A percentile compares a stretch with the other conserved stretches of the same genome.
phyloP scores from a whole-genome alignment of 2,888 invertebrate genomes.

The Drosophila mettleri region DNA sequence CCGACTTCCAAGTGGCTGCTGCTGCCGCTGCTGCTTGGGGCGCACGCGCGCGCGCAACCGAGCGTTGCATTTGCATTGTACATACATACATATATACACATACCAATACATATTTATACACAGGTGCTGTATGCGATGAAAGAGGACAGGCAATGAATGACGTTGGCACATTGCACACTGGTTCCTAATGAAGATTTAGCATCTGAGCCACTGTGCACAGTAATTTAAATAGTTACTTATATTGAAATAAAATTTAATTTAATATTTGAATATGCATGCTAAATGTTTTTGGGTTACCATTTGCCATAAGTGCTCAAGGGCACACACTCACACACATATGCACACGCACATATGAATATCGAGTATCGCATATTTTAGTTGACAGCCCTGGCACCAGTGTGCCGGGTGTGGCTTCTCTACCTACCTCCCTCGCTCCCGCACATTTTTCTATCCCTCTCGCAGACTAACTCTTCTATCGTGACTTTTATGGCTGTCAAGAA shows the following conservation, averaged over 20 bases:
- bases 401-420: constrained; percentile 2
- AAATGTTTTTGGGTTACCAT: no score
- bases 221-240: not conserved
- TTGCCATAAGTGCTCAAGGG: constrained; percentile 12
- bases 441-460: not conserved
- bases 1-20: constrained; percentile 36
- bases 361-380: constrained; percentile 1
- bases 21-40: constrained; percentile 30
- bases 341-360: constrained; percentile 17
- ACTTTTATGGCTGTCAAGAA: constrained; percentile 50
- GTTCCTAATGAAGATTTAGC: not conserved
- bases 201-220: not conserved
- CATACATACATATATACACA: not conserved
- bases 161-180: constrained; percentile 30
- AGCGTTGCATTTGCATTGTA: constrained; percentile 66
- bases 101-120: not conserved
- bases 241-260: no score
- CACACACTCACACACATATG: not conserved
- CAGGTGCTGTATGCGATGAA: constrained; percentile 39
- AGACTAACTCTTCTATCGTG: constrained; percentile 18
- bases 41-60: constrained; percentile 63
- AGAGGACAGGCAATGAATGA: not conserved
- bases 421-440: not conserved
- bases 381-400: constrained; percentile 25
- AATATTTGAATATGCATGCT: no score